A percentile compares a stretch with the other conserved stretches of the same genome.
Evolutionary conservation across 2,888 invertebrate genomes (phyloP).

Genomic region (Phytoseiulus persimilis): DNA sequence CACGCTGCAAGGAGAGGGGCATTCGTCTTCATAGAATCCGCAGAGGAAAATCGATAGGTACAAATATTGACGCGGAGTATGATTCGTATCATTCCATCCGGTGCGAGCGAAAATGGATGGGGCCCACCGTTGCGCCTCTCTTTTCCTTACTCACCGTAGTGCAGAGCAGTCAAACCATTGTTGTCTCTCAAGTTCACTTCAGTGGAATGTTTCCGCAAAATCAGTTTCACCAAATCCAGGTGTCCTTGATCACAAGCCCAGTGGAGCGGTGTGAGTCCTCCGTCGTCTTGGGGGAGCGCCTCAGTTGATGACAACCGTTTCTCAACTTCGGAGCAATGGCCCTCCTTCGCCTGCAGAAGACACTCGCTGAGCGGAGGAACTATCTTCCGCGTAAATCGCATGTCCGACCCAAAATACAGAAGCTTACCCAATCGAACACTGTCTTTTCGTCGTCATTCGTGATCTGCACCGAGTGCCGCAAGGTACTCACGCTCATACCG

Average conservation of each 20-base stretch:
- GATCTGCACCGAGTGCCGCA: background rate
- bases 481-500: background rate
- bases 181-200: slow-evolving; percentile 7
- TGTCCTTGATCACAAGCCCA: slow-evolving; percentile 27
- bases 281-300: background rate
- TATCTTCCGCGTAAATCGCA: background rate
- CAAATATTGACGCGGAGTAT: background rate
- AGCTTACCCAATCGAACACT: background rate
- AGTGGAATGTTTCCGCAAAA: background rate
- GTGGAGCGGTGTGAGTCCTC: background rate
- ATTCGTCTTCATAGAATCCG: background rate
- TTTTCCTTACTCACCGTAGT: slow-evolving; percentile 14
- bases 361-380: background rate
- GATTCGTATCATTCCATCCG: too few relatives aligned
- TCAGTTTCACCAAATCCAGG: background rate
- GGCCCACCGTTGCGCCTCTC: too few relatives aligned
- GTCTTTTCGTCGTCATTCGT: background rate
- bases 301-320: background rate
- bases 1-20: background rate
- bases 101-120: too few relatives aligned
- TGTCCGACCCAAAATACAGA: too few relatives aligned
- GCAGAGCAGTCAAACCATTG: background rate
- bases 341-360: slow-evolving; percentile 8
- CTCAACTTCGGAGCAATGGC: background rate
- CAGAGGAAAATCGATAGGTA: background rate